Evolutionary conservation across 2,113 vertebrate species (phyloP).

Genomic region (Macaca nemestrina): DNA sequence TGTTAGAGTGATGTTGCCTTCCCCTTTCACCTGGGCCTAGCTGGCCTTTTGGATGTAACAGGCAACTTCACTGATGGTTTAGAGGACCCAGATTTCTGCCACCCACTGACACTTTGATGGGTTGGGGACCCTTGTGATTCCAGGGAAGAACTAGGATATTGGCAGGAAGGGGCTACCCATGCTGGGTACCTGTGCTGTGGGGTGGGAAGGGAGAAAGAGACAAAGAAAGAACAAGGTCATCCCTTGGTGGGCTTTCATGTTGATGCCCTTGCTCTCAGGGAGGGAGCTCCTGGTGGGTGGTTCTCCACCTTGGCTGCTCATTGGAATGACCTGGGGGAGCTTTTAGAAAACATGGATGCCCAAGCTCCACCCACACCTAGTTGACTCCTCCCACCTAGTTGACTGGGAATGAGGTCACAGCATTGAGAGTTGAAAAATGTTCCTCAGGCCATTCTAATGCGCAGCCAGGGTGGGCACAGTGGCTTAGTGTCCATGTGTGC

Average conservation of each 20-base stretch:
- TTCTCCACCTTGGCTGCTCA: neutral
- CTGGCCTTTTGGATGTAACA: neutral
- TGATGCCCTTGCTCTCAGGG: neutral
- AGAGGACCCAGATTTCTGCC: neutral
- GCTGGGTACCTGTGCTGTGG: neutral
- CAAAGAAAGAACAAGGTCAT: neutral
- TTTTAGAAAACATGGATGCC: neutral
- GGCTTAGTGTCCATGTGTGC: neutral
- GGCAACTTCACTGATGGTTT: neutral
- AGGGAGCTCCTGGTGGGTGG: neutral
- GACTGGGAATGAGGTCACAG: neutral
- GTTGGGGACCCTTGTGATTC: neutral
- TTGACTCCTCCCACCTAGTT: too few relatives aligned
- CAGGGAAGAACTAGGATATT: neutral
- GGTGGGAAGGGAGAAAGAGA: neutral
- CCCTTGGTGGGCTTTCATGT: neutral
- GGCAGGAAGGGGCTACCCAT: neutral
- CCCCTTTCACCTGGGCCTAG: neutral
- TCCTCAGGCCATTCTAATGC: neutral
- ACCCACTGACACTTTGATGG: neutral
- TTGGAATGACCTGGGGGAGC: neutral
- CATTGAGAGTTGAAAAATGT: neutral
- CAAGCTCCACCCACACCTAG: neutral
- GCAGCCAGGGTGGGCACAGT: neutral
- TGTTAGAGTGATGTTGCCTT: neutral